These are phyloP conservation scores for Silurus asotus DNA, from an alignment of 2,113 vertebrate species.

Conservation along the genomic window DNA sequence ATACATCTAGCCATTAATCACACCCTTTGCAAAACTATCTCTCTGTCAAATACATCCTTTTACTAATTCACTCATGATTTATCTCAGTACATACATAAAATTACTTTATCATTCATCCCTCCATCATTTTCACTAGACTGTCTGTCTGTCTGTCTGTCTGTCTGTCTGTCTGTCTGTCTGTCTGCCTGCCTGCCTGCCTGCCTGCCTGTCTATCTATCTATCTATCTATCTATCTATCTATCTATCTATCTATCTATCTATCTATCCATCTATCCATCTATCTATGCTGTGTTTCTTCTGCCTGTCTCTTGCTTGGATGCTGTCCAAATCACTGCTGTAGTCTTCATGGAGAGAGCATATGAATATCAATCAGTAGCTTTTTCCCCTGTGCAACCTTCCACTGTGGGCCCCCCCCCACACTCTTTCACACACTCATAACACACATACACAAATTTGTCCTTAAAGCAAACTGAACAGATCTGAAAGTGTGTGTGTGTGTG, in stretches of 20 bases:
- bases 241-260: background rate
- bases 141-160: background rate
- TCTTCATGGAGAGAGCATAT: constrained; percentile 61
- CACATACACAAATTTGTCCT: constrained; percentile 2
- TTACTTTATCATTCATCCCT: background rate
- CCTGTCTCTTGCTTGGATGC: constrained; percentile 14
- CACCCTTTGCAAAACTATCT: background rate
- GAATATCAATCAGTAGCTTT: constrained; percentile 67
- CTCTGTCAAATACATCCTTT: background rate
- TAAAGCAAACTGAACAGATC: constrained; percentile 14
- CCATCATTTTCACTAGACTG: background rate
- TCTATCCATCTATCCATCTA: background rate
- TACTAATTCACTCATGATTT: background rate
- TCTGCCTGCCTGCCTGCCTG: background rate
- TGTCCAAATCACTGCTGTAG: constrained; percentile 46
- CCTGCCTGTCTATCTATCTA: too few species aligned
- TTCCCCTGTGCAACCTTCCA: constrained; percentile 11
- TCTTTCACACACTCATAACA: background rate
- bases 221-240: background rate
- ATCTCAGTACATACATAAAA: too few species aligned
- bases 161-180: background rate
- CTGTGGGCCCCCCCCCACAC: background rate
- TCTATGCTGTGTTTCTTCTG: background rate
- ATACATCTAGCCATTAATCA: background rate
- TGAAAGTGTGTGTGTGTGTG: background rate